Evolutionary conservation across 2,113 vertebrate species (phyloP), one percentile per base, ranked within the genome.

Genomic region (Trochalopteron elliotii): DNA sequence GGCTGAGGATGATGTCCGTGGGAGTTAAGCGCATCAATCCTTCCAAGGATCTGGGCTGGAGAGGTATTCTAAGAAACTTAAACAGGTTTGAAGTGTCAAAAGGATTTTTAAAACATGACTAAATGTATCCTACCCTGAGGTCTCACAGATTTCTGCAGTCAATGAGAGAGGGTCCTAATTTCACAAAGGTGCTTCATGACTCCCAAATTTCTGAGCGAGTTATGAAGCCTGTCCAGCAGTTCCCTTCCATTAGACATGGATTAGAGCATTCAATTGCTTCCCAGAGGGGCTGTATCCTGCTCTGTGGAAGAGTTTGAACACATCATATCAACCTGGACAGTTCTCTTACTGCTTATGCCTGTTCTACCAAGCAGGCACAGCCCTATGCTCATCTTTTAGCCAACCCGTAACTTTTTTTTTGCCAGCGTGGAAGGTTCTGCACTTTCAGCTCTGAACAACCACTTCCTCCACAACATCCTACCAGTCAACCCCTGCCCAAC

Each of bases 11-110:
- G 42, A 69, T 61, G 45, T 61, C 67, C 0, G 44, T 94, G 74
- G 91, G 65, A 82, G 89, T 79, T 89, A 72, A n/a, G 15, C 0
- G 3, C 31, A 31, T 82, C 56, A 65, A 40, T 69, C 60, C 70
- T 89, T 93, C 72, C 49, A 96, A 91, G 80, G 70, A 96, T 68
- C 37, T 71, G 39, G 59, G 49, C 49, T 84, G 60, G 16, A 57
- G 25, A 84, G 28, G 69, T 63, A 75, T 57, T 96, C 76, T 65
- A 81, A 93, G 92, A 96, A 96, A 86, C 9, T 23, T 75, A 24
- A 77, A 63, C 0, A 1, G 12, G 15, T 80, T 80, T 83, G 42
- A 87, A 68, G 20, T 25, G 64, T 19, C 12, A 50, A 86, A 86
- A 75, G 25, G 28, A 35, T 7, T 79, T 81, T 33, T 30, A 83